Conservation (phyloP, 2,888 invertebrate genomes). For the Luffia ferchaultella region DNA sequence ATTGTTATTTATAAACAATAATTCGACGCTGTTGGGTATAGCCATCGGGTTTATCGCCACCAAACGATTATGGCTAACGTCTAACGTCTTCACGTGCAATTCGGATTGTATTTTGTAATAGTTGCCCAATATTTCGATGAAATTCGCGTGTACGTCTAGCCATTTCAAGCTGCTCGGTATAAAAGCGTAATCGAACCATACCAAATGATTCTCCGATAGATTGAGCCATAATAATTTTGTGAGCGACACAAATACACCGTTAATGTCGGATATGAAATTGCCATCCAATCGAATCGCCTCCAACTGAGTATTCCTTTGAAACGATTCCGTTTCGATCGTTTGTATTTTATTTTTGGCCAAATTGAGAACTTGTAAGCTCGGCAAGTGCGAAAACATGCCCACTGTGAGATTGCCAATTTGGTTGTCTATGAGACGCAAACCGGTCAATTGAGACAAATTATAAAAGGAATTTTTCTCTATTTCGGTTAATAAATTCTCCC, state of each 20-base stretch:
- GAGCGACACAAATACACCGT: slow-evolving; percentile 87
- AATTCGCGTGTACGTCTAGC: slow-evolving; percentile 90
- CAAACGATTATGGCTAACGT: slow-evolving; percentile 89
- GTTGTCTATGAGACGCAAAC: slow-evolving; percentile 89
- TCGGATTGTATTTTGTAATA: slow-evolving; percentile 86
- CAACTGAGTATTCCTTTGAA: slow-evolving; percentile 82
- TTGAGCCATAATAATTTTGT: slow-evolving; percentile 86
- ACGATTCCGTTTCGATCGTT: slow-evolving; percentile 83
- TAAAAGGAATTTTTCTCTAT: slow-evolving; percentile 86
- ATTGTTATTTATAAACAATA: slow-evolving; percentile 90
- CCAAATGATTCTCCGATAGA: slow-evolving; percentile 88
- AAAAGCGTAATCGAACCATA: slow-evolving; percentile 93
- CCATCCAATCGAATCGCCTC: slow-evolving; percentile 89
- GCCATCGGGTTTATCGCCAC: slow-evolving; percentile 80
- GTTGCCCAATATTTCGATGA: slow-evolving; percentile 85
- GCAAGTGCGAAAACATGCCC: slow-evolving; percentile 87
- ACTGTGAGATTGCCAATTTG: slow-evolving; percentile 86
- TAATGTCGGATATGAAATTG: slow-evolving; percentile 88
- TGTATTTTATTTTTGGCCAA: slow-evolving; percentile 90
- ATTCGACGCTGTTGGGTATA: slow-evolving; percentile 86
- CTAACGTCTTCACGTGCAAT: slow-evolving; percentile 82
- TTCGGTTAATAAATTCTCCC: slow-evolving; percentile 87
- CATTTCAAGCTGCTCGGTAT: slow-evolving; percentile 87
- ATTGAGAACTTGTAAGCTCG: slow-evolving; percentile 85
- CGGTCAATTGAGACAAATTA: slow-evolving; percentile 86